These are phyloP conservation scores for Rhaphigaster nebulosa DNA, from an alignment of 2,888 invertebrate genomes.

Conservation along the genomic window DNA sequence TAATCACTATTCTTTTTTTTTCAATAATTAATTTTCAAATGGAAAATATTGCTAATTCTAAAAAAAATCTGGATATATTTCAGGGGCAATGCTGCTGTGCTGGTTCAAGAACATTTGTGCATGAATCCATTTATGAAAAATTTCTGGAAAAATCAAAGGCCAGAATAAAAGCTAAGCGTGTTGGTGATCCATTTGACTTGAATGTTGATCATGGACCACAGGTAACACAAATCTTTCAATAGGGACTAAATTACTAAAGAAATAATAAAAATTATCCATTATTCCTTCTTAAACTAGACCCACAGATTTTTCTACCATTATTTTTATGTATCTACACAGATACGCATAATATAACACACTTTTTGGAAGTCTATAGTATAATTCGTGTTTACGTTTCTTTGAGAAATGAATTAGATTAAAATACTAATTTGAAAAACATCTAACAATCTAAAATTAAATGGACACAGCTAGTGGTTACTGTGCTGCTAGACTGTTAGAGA, in stretches of 20 bases:
- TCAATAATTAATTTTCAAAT: neutral
- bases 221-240: slow-evolving; percentile 69
- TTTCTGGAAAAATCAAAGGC: slow-evolving; percentile 83
- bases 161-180: slow-evolving; percentile 78
- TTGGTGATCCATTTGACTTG: slow-evolving; percentile 85
- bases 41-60: neutral
- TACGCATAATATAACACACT: too few relatives aligned
- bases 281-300: neutral
- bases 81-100: slow-evolving; percentile 88
- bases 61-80: slow-evolving; percentile 69
- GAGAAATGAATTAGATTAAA: too few relatives aligned
- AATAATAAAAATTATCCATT: neutral
- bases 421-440: too few relatives aligned
- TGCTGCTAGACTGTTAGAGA: too few relatives aligned
- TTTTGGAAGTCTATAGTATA: too few relatives aligned
- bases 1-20: slow-evolving; percentile 1
- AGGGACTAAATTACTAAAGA: neutral
- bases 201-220: slow-evolving; percentile 85
- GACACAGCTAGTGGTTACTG: too few relatives aligned
- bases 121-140: slow-evolving; percentile 86
- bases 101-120: slow-evolving; percentile 90
- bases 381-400: too few relatives aligned
- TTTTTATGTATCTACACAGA: too few relatives aligned
- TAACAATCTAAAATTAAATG: too few relatives aligned
- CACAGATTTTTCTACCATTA: too few relatives aligned